Conservation (phyloP, 2,113 vertebrate species). For the Eurystomus gularis region DNA sequence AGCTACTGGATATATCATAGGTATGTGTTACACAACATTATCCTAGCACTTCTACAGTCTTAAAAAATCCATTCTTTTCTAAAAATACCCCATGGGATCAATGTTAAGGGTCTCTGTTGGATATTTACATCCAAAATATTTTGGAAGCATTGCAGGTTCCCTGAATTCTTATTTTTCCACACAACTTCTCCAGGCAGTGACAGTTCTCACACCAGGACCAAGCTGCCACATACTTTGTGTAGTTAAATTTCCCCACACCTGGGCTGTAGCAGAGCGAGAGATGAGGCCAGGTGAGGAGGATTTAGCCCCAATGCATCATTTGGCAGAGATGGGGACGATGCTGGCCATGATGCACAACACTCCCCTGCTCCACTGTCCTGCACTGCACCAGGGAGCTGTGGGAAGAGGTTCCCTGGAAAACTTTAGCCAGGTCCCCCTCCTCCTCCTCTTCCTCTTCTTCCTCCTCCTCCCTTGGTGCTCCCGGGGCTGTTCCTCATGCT, state of each 20-base stretch:
- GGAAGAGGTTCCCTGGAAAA: not conserved
- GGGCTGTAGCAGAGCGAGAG: not conserved
- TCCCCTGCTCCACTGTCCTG: not conserved
- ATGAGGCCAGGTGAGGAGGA: not conserved
- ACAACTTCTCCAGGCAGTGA: not conserved
- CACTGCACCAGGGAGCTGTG: accelerated
- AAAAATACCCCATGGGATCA: not conserved
- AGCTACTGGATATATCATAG: not conserved
- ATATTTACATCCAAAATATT: not conserved
- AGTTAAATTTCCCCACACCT: not conserved
- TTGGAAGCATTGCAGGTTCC: not conserved
- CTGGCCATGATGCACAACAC: not conserved
- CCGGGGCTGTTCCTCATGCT: not conserved
- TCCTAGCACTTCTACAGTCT: not conserved
- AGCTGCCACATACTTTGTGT: not conserved
- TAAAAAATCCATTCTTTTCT: not conserved
- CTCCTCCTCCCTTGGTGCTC: not conserved
- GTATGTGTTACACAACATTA: not conserved
- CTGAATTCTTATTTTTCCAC: not conserved
- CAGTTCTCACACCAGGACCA: not conserved
- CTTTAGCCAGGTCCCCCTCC: not conserved
- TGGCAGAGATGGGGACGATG: not conserved
- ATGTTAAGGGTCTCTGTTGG: not conserved
- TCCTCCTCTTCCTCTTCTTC: not conserved
- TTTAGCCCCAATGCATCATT: not conserved